Base-by-base conservation (phyloP, 1,140 invertebrate species). In the Heliconius eleuchia region DNA sequence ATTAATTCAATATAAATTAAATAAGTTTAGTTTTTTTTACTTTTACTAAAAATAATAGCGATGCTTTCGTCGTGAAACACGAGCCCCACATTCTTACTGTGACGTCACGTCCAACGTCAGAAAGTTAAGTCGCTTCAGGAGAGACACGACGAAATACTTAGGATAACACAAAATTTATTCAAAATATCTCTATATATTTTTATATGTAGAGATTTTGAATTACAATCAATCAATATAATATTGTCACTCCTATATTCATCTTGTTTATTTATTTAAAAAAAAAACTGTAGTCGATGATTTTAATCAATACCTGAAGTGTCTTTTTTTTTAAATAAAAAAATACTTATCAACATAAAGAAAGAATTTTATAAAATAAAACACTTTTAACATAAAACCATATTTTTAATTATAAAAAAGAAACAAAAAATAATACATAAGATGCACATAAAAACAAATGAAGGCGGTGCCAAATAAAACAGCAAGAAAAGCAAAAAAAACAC, bases 71-170 rank as follows among this genome's bases (percentile, higher is more conserved):
- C 27, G 60, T 66, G 60, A 66, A 57, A 73, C 77, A 66, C 60
- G 71, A 73, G 50, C 75, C 66, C 73, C 52, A 16, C 34, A 74
- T 55, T 46, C 60, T 66, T 66, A 66, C 37, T 66, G 66, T 81
- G 80, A 78, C 80, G 76, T 81, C 80, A 78, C 66, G 55, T 55
- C 39, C 76, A 66, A 78, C 80, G 76, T 78, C 60, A 78, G 72
- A 81, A 81, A 46, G 60, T 73, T 37, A 74, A 74, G 42, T 60
- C 72, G 57, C 52, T 81, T 19, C 66, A 70, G 76, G 76, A 75
- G 78, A 42, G 76, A 77, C 50, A 60, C 72, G 73, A 66, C 13
- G 27, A 66, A 66, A 66, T 66, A 30, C 13, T 66, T 30, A 66
- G 60, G 60, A 66, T 66, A 66, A 66, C 23, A 11, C 27, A 66